Evolutionary conservation across 1,140 invertebrate genomes (phyloP), one percentile per base, ranked within the genome.

Genomic region (Andrena cerasifolii): DNA sequence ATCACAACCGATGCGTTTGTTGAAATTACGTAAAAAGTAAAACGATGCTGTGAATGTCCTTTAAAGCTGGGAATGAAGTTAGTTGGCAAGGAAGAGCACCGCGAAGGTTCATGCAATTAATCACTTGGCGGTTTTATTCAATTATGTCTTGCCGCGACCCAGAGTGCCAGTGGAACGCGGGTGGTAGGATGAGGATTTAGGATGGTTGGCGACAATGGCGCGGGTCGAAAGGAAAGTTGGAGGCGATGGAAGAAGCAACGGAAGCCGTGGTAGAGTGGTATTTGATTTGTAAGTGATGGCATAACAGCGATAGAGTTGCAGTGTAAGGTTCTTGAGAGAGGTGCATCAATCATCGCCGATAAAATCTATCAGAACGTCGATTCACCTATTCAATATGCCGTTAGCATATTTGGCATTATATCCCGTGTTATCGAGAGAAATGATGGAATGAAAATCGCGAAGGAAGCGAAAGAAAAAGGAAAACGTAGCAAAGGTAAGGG

Each of bases 101-200:
- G 40, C 53, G 80, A 66, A 76, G 86, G 82, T 81, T 83, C 79
- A 79, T 78, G 82, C 83, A 89, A 91, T 91, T 90, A 91, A 90
- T 91, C 90, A 90, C 85, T 90, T 88, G 88, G 86, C 70, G 87
- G 86, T 89, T 90, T 90, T 89, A 90, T 91, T 91, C 83, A 88
- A 90, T 91, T 90, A 91, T 84, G 88, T 84, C 80, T 79, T 68
- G 85, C 78, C 61, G 82, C 79, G 80, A 84, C 86, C 77, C 82
- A 62, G 79, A 86, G 75, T 83, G 82, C 58, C 80, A 49, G 63
- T 62, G 53, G 80, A 63, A 67, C 47, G 40, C 47, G 73, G 45
- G 33, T 51, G 62, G 53, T 45, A 53, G 56, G 28, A 45, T 49
- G 36, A 45, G 59, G 62, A 65, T 65, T 65, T 65, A 63, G 58